Evolutionary conservation across 2,888 invertebrate species (phyloP).

Genomic region (Germaria angustata): DNA sequence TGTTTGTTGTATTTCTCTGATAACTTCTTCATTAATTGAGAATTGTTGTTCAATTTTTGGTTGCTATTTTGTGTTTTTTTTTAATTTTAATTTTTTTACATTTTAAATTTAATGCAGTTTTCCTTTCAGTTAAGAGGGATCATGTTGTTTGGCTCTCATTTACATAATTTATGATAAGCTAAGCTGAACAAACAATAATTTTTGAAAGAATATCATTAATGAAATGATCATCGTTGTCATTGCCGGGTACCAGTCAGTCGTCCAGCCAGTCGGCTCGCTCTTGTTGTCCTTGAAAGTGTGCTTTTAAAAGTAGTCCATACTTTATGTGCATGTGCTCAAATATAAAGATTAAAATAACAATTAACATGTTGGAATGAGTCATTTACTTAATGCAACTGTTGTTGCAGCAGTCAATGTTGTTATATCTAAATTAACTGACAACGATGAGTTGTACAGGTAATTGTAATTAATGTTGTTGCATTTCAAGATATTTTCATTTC

Average conservation of each 20-base stretch:
- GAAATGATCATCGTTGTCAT: conserved; percentile 56
- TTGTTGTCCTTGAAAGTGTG: conserved; percentile 57
- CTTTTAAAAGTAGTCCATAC: conserved; percentile 11
- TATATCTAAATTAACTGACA: conserved; percentile 67
- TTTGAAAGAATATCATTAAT: conserved; percentile 74
- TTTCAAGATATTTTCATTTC: conserved; percentile 55
- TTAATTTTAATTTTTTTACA: conserved; percentile 10
- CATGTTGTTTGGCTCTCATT: conserved; percentile 70
- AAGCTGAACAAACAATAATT: conserved; percentile 78
- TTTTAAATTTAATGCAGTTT: conserved; percentile 51
- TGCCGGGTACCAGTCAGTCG: background rate
- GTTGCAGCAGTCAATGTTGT: conserved; percentile 6
- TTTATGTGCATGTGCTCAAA: conserved; percentile 7
- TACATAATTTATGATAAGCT: conserved; percentile 80
- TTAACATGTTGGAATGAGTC: conserved; percentile 64
- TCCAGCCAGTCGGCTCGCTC: conserved; percentile 1
- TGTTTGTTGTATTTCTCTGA: conserved; percentile 68
- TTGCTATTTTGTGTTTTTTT: conserved; percentile 29
- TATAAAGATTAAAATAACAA: conserved; percentile 65
- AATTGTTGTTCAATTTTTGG: conserved; percentile 74
- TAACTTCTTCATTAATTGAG: conserved; percentile 78
- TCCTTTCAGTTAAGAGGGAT: conserved; percentile 56
- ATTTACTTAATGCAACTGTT: conserved; percentile 59
- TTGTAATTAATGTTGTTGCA: conserved; percentile 66
- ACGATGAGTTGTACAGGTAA: conserved; percentile 67